phyloP scores from a whole-genome alignment of 2,797 vertebrate genomes.

The Vespertilio murinus region DNA sequence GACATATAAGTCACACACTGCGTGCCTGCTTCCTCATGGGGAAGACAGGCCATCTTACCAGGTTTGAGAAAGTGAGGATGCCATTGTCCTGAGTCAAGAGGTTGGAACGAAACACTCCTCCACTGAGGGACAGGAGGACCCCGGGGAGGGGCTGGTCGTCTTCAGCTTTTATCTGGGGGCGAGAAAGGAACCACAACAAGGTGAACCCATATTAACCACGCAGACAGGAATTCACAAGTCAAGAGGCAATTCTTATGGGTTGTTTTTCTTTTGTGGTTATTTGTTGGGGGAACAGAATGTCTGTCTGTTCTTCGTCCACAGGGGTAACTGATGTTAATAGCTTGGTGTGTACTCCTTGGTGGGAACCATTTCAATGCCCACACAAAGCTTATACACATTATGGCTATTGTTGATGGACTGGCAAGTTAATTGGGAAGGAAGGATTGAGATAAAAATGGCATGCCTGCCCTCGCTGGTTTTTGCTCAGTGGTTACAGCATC shows the following conservation, averaged over 20 bases:
- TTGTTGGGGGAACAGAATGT: neutral
- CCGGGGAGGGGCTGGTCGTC: slow-evolving; percentile 94
- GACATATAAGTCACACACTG: accelerated
- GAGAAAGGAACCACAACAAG: neutral
- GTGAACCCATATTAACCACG: accelerated
- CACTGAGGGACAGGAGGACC: slow-evolving; percentile 96
- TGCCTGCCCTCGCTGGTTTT: neutral
- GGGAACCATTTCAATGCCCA: neutral
- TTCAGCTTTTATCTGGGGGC: slow-evolving; percentile 91
- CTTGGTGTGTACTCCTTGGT: neutral
- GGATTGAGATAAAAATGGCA: neutral
- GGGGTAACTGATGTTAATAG: neutral
- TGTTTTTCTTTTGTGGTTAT: neutral
- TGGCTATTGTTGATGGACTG: accelerated
- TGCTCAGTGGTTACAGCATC: no score
- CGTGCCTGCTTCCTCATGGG: accelerated
- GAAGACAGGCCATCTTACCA: slow-evolving; percentile 85
- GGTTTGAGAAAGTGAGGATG: slow-evolving; percentile 94
- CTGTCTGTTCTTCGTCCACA: neutral
- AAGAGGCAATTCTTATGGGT: neutral
- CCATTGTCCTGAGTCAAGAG: slow-evolving; percentile 96
- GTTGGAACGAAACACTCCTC: slow-evolving; percentile 96
- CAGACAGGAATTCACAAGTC: neutral
- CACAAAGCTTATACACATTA: neutral
- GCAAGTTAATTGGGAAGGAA: neutral